Evolutionary conservation across 2,888 invertebrate genomes (phyloP).

Genomic region (Axea sp.): DNA sequence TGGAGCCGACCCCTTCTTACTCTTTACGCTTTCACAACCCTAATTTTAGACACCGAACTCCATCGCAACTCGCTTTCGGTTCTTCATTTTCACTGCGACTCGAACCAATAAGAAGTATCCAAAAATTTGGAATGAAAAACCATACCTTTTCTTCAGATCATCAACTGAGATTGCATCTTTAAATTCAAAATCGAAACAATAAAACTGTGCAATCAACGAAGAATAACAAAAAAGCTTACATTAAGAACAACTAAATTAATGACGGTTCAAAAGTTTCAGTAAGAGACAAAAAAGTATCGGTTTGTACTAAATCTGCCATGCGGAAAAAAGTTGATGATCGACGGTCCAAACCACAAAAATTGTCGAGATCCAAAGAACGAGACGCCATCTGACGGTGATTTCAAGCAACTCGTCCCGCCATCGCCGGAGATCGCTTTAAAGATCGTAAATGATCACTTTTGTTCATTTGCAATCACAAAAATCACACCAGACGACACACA

Average conservation of each 20-base stretch:
- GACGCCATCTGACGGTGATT: slow-evolving; percentile 33
- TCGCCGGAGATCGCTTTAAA: slow-evolving; percentile 9
- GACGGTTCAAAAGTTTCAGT: too few relatives aligned
- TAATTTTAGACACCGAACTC: slow-evolving; percentile 75
- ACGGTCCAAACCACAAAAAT: slow-evolving; percentile 16
- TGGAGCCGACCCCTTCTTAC: slow-evolving; percentile 75
- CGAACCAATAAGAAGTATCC: slow-evolving; percentile 16
- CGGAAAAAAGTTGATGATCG: not conserved
- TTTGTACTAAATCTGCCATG: too few relatives aligned
- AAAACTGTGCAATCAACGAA: too few relatives aligned
- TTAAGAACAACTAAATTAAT: too few relatives aligned
- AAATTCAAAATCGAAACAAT: too few relatives aligned
- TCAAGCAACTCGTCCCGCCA: slow-evolving; percentile 22
- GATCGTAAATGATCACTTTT: slow-evolving; percentile 2
- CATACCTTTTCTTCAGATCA: too few relatives aligned
- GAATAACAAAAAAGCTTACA: too few relatives aligned
- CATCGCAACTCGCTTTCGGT: slow-evolving; percentile 62
- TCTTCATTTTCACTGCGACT: slow-evolving; percentile 19
- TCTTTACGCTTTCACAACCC: slow-evolving; percentile 68
- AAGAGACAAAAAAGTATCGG: too few relatives aligned
- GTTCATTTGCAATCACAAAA: slow-evolving; percentile 4
- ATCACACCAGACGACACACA: slow-evolving; percentile 34
- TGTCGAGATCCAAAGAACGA: slow-evolving; percentile 8
- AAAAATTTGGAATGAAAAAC: too few relatives aligned
- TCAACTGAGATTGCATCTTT: too few relatives aligned